Percentiles rank a stretch among this genome's conserved stretches.
Evolutionary conservation across 2,113 vertebrate genomes (phyloP).

Genomic region (Nothoprocta perdicaria): DNA sequence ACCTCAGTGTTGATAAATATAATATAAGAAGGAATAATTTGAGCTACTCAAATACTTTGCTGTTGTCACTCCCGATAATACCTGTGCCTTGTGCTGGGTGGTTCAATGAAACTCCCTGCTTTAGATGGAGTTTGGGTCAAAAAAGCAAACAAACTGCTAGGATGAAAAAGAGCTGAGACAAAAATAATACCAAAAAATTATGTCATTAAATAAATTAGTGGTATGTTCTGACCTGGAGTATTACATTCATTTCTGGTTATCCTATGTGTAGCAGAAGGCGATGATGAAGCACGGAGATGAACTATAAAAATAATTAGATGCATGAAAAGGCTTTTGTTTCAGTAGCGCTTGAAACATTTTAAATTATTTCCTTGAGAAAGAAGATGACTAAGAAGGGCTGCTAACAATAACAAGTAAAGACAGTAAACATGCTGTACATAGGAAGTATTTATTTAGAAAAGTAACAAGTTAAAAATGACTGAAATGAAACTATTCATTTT

Average conservation of each 20-base stretch:
- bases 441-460: background rate
- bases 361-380: background rate
- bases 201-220: slow-evolving; percentile 46
- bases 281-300: background rate
- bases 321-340: background rate
- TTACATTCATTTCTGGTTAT: slow-evolving; percentile 16
- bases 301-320: slow-evolving; percentile 13
- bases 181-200: slow-evolving; percentile 40
- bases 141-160: slow-evolving; percentile 15
- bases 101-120: slow-evolving; percentile 19
- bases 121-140: slow-evolving; percentile 9
- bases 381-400: background rate
- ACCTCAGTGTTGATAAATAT: slow-evolving; percentile 17
- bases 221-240: background rate
- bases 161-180: background rate
- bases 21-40: slow-evolving; percentile 24
- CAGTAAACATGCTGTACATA: background rate
- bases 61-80: slow-evolving; percentile 17
- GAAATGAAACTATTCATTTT: background rate
- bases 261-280: background rate
- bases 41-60: background rate
- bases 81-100: background rate
- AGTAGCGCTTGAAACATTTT: background rate
- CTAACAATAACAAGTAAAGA: background rate
- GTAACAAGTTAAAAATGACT: background rate